A percentile compares a stretch with the other conserved stretches of the same genome.
Evolutionary conservation across 2,797 vertebrate genomes (phyloP).

Genomic region (Xiphorhynchus erythropygius): DNA sequence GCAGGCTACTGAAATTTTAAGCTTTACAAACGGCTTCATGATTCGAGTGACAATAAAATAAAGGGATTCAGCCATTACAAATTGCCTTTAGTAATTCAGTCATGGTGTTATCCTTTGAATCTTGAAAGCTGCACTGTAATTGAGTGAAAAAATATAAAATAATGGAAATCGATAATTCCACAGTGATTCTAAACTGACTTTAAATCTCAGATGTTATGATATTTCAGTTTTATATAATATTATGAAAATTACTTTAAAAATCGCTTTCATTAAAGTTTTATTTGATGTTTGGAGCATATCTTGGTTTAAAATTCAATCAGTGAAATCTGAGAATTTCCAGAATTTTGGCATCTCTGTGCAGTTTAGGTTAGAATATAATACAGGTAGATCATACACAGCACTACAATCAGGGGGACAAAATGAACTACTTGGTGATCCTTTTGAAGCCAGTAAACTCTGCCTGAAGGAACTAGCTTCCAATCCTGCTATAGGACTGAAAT

Average conservation of each 20-base stretch:
- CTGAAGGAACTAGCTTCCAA: background rate
- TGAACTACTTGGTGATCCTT: background rate
- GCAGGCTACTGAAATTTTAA: slow-evolving; percentile 70
- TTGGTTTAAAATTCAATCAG: slow-evolving; percentile 44
- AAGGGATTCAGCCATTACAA: slow-evolving; percentile 84
- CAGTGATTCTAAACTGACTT: slow-evolving; percentile 56
- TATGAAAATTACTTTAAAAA: background rate
- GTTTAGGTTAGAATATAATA: background rate
- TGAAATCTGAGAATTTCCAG: background rate
- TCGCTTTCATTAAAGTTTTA: slow-evolving; percentile 16
- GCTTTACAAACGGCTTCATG: slow-evolving; percentile 75
- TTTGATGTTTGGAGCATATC: slow-evolving; percentile 69
- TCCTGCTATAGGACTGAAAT: background rate
- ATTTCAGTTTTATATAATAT: slow-evolving; percentile 8
- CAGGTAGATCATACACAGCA: background rate
- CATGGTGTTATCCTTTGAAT: slow-evolving; percentile 41
- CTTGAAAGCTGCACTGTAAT: slow-evolving; percentile 60
- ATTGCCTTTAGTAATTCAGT: slow-evolving; percentile 72
- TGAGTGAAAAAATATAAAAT: slow-evolving; percentile 34
- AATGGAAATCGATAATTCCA: slow-evolving; percentile 56
- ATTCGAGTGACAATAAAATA: slow-evolving; percentile 73
- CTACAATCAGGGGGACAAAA: background rate
- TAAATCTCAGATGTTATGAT: background rate
- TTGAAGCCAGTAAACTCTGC: background rate
- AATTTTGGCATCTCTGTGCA: background rate